These are phyloP conservation scores for Intellagama lesueurii DNA, from an alignment of 2,797 vertebrate species.

Conservation along the genomic window DNA sequence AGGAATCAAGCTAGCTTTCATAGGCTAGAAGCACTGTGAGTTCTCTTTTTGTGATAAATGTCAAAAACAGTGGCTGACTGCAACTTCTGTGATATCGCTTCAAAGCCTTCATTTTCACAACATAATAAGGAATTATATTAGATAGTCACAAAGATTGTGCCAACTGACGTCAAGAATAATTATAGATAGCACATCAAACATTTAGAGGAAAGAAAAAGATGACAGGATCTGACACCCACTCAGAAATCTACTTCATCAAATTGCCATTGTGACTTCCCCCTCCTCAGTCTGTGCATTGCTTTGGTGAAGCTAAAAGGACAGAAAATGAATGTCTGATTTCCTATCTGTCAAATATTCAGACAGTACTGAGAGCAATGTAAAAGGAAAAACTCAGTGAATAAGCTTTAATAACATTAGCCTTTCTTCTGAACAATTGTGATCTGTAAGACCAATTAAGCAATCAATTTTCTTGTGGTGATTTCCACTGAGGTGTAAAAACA, in stretches of 20 bases:
- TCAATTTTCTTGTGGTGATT: conserved; percentile 11
- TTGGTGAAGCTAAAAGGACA: conserved; percentile 33
- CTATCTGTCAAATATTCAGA: conserved; percentile 12
- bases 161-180: conserved; percentile 38
- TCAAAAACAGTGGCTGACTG: conserved; percentile 35
- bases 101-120: conserved; percentile 23
- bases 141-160: conserved; percentile 31
- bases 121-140: conserved; percentile 36
- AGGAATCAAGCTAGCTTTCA: conserved; percentile 25
- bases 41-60: conserved; percentile 28
- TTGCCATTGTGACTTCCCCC: conserved; percentile 17
- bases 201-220: conserved; percentile 19
- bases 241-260: conserved; percentile 38
- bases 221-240: conserved; percentile 1
- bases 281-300: neutral
- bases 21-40: neutral
- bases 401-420: conserved; percentile 40
- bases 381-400: conserved; percentile 20
- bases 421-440: conserved; percentile 17
- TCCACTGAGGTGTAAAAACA: conserved; percentile 14
- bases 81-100: conserved; percentile 24
- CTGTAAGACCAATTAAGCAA: conserved; percentile 44
- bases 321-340: conserved; percentile 33
- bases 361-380: conserved; percentile 9
- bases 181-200: conserved; percentile 38